Percentiles rank a stretch among this genome's conserved stretches.
These are phyloP conservation scores for Mayetiola destructor DNA, from an alignment of 2,888 invertebrate genomes.

Conservation along the genomic window DNA sequence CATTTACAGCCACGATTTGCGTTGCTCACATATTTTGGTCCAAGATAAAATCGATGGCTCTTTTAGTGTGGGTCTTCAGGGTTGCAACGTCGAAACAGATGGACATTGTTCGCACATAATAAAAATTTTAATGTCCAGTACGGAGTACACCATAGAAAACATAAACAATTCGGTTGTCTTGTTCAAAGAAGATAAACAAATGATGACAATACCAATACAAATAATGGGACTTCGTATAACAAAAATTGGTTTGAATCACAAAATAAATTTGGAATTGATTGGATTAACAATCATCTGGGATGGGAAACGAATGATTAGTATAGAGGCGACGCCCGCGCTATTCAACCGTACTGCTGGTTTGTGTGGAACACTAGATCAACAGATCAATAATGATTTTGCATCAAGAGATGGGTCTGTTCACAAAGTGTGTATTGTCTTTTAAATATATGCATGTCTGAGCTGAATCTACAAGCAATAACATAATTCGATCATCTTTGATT, in stretches of 20 bases:
- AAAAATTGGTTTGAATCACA: slow-evolving; percentile 53
- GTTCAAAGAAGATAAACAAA: slow-evolving; percentile 38
- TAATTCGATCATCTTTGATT: not conserved
- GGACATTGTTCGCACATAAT: slow-evolving; percentile 35
- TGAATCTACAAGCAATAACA: not conserved
- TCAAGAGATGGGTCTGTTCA: slow-evolving; percentile 43
- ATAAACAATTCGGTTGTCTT: slow-evolving; percentile 43
- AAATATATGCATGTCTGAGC: not conserved
- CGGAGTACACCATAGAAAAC: slow-evolving; percentile 45
- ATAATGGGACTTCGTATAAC: slow-evolving; percentile 58
- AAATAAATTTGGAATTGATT: slow-evolving; percentile 49
- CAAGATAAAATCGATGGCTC: slow-evolving; percentile 54
- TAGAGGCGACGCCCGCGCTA: slow-evolving; percentile 50
- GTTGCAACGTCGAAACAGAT: slow-evolving; percentile 41
- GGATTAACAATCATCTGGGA: slow-evolving; percentile 68
- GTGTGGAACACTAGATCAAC: slow-evolving; percentile 65
- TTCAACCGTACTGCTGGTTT: slow-evolving; percentile 72
- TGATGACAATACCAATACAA: slow-evolving; percentile 58
- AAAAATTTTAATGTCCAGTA: slow-evolving; percentile 48
- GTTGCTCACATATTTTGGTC: slow-evolving; percentile 59
- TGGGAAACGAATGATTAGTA: slow-evolving; percentile 46
- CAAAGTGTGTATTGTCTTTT: slow-evolving; percentile 19
- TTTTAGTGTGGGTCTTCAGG: slow-evolving; percentile 49
- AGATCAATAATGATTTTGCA: slow-evolving; percentile 50
- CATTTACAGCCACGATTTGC: slow-evolving; percentile 50